Base-by-base conservation (phyloP, 2,888 invertebrate species). In the Stenurella melanura region DNA sequence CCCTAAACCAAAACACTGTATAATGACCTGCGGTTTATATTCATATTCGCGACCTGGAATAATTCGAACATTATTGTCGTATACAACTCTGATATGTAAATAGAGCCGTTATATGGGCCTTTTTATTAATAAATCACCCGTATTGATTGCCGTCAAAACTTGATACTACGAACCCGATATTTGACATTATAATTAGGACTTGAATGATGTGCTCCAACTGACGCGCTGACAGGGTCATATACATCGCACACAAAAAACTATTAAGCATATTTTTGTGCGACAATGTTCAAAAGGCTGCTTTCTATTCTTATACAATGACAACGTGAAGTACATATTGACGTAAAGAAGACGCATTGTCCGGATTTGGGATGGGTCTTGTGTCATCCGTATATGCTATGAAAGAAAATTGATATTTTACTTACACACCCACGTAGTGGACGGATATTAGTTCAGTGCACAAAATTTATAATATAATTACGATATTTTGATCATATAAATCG, bases 51-150 rank as follows among this genome's bases (percentile, higher is more conserved):
- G 50, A 50, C 50, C 50, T 50, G 50, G 50, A 50, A 50, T n/a
- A n/a, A n/a, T 50, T 50, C n/a, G 50, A 50, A 50, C 50, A 50
- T 50, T n/a, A 50, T 50, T 50, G 50, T 50, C 50, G n/a, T 50
- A 50, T n/a, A 50, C n/a, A 50, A 58, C 58, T 42, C n/a, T n/a
- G n/a, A 50, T 54, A 67, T 26, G 67, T 56, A 56, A 56, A 67
- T 50, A 26, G n/a, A 67, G 26, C 67, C 11, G 54, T 67, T 67
- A 50, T 26, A 61, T 26, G 19, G n/a, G 50, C 34, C 7, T 69
- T 69, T 69, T 69, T 34, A 58, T 56, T 57, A 30, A 69, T 69
- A 57, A 58, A 58, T 69, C 69, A 69, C 7, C 57, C 69, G 57
- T 17, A 58, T 69, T 38, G 69, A 69, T 69, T 57, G 58, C 17